These are phyloP conservation scores for Loriculus beryllinus DNA, from an alignment of 2,797 vertebrate genomes.

Conservation along the genomic window DNA sequence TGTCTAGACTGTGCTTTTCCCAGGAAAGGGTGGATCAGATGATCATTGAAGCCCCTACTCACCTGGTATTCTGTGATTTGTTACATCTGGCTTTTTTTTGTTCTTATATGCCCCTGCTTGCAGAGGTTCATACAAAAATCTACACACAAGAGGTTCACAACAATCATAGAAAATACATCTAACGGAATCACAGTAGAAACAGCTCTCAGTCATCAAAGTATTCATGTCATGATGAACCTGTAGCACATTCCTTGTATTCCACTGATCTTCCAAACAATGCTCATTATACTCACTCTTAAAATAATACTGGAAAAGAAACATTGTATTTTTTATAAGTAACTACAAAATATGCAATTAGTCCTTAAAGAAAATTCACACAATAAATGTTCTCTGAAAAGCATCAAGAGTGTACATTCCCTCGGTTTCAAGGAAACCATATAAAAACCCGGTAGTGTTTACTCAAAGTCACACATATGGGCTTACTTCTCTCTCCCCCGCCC, in stretches of 20 bases:
- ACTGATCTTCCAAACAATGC: not conserved
- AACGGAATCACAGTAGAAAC: not conserved
- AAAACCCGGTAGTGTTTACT: not conserved
- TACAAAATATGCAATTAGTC: not conserved
- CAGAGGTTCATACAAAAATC: not conserved
- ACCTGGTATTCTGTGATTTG: not conserved
- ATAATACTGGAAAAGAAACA: not conserved
- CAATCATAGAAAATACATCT: not conserved
- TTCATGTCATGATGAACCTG: not conserved
- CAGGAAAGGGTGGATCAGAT: not conserved
- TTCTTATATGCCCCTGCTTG: not conserved
- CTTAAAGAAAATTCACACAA: not conserved
- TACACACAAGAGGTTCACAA: not conserved
- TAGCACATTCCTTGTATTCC: not conserved
- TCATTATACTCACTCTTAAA: not conserved
- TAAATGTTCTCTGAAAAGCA: not conserved
- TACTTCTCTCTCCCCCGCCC: not conserved
- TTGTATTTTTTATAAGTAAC: not conserved
- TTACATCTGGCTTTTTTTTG: not conserved
- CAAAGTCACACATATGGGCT: not conserved
- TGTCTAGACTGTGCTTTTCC: not conserved
- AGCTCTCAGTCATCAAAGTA: not conserved
- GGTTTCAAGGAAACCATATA: conserved; percentile 5
- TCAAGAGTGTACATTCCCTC: not conserved
- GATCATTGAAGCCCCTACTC: not conserved